Base-by-base conservation (phyloP, 2,888 invertebrate species). In the Anthrax anthrax region DNA sequence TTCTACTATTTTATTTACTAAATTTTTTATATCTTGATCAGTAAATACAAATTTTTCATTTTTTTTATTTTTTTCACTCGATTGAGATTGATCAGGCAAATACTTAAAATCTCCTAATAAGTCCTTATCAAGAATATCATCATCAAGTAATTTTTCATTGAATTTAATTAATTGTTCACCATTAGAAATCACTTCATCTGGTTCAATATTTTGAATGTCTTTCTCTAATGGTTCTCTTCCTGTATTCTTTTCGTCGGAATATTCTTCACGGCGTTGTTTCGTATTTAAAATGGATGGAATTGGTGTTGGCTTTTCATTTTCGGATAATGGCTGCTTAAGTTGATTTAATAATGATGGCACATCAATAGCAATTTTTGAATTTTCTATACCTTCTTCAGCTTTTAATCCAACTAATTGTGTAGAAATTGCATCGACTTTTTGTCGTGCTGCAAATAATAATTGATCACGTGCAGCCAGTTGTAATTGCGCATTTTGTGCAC, bases 401-500 rank as follows among this genome's bases (percentile, higher is more conserved):
- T 66, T 64, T 37, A 65, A 47, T 0, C 63, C 64, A 2, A 65
- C 66, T 55, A 67, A 64, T 54, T 69, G 66, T 2, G 69, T 64
- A 12, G 68, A 68, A 1, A 68, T 42, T 1, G 67, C 61, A 41
- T 68, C 68, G 17, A 69, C 67, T 45, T 64, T 64, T 55, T 68
- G 68, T 2, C 69, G 59, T 4, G 69, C 67, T 1, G 68, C 67
- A 46, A 69, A 69, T 6, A 69, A 49, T 34, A 69, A 50, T 49
- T 69, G 68, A 51, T 69, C 67, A 44, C 68, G 68, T 0, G 69
- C 68, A 3, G 67, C 66, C 46, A 69, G 49, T 53, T 69, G 69
- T 3, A 69, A 50, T 46, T 67, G 69, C 0, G 68, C 67, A 1
- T 64, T 63, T 54, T 69, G 69, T 0, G 68, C 67, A 3, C 66